Percentiles rank a stretch among this genome's conserved stretches.
Evolutionary conservation across 1,140 invertebrate genomes (phyloP).

Genomic region (Calephelis virginiensis): DNA sequence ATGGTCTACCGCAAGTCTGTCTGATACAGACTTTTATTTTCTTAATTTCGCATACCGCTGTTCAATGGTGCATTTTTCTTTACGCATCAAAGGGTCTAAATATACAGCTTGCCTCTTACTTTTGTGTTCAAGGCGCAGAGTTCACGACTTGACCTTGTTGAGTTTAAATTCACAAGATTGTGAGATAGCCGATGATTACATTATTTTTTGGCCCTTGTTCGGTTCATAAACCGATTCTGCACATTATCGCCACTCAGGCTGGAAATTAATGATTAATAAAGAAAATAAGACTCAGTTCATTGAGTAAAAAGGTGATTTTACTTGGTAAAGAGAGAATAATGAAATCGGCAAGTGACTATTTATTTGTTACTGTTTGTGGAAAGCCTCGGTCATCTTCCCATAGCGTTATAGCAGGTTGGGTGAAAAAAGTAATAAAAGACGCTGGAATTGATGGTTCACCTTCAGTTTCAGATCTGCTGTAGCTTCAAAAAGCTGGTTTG

Average conservation of each 20-base stretch:
- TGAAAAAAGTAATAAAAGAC: constrained; percentile 26
- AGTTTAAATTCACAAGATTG: neutral
- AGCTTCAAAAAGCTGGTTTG: constrained; percentile 31
- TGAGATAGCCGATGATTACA: neutral
- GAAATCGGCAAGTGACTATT: constrained; percentile 14
- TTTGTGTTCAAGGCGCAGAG: too few relatives aligned
- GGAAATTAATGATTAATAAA: constrained; percentile 16
- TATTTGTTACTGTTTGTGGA: constrained; percentile 29
- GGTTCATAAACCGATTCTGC: constrained; percentile 24
- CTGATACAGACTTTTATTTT: too few relatives aligned
- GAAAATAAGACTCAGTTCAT: constrained; percentile 16
- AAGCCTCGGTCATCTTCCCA: constrained; percentile 26
- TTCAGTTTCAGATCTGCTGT: constrained; percentile 32
- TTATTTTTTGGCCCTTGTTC: constrained; percentile 26
- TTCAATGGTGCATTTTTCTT: too few relatives aligned
- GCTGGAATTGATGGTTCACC: constrained; percentile 29
- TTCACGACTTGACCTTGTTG: constrained; percentile 14
- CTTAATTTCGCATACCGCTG: too few relatives aligned
- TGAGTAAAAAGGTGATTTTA: constrained; percentile 15
- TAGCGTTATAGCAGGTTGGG: constrained; percentile 33
- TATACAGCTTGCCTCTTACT: too few relatives aligned
- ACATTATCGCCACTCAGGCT: constrained; percentile 23
- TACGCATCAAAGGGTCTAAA: too few relatives aligned
- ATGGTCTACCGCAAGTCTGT: too few relatives aligned
- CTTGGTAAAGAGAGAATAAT: constrained; percentile 15